phyloP scores from a whole-genome alignment of 2,888 invertebrate genomes.

The Pelosia muscerda region DNA sequence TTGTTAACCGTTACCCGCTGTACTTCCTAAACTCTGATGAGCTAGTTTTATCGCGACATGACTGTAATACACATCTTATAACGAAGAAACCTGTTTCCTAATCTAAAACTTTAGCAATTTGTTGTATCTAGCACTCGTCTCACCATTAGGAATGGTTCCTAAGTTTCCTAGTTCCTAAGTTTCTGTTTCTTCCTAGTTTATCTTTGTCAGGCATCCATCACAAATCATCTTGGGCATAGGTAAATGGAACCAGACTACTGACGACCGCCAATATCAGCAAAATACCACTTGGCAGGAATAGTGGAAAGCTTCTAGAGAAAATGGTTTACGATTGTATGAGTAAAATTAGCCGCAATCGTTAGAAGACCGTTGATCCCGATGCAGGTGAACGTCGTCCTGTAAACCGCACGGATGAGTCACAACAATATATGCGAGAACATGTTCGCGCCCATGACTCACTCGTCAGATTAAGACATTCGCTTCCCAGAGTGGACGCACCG shows the following conservation, averaged over 20 bases:
- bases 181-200: no score
- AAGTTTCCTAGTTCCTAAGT: no score
- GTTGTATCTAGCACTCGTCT: no score
- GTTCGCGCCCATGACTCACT: conserved; percentile 39
- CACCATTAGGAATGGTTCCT: no score
- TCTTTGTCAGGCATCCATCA: neutral
- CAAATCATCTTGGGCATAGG: conserved; percentile 11
- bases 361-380: conserved; percentile 66
- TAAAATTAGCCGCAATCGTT: conserved; percentile 68
- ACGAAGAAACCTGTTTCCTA: neutral
- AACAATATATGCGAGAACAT: conserved; percentile 19
- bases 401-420: conserved; percentile 40
- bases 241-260: conserved; percentile 26
- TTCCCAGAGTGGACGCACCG: conserved; percentile 26
- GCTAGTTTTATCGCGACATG: no score
- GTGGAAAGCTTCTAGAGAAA: conserved; percentile 45
- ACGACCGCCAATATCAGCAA: conserved; percentile 24
- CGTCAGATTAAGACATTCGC: conserved; percentile 43
- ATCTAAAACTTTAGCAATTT: neutral
- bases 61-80: no score
- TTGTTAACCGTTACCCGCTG: neutral
- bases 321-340: conserved; percentile 49
- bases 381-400: conserved; percentile 44
- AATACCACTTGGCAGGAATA: conserved; percentile 37
- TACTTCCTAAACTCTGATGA: neutral